Conservation (phyloP, 2,888 invertebrate genomes). For the Marronus borbonicus region DNA sequence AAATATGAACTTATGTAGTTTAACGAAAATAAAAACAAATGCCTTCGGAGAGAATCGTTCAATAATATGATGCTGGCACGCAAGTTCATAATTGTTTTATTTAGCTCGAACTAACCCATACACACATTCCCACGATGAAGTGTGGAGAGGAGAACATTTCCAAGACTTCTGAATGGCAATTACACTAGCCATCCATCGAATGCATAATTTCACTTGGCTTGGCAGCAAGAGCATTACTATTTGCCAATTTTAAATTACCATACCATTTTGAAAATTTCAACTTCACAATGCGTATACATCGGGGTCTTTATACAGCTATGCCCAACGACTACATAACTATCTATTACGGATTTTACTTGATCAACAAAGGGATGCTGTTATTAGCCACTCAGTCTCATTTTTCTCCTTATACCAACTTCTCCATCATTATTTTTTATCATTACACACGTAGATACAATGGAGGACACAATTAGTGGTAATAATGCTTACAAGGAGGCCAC, state of each 20-base stretch:
- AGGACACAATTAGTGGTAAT: too few relatives aligned
- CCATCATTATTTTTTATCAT: not conserved
- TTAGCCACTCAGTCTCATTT: not conserved
- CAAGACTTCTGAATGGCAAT: constrained; percentile 56
- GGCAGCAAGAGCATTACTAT: constrained; percentile 44
- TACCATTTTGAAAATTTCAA: constrained; percentile 34
- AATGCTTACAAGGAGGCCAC: too few relatives aligned
- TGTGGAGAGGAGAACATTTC: constrained; percentile 26
- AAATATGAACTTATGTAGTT: constrained; percentile 67
- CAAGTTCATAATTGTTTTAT: constrained; percentile 71
- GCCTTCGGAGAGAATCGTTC: constrained; percentile 67
- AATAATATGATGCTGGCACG: constrained; percentile 71
- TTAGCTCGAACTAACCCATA: constrained; percentile 63
- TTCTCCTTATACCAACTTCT: not conserved
- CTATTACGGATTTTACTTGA: constrained; percentile 8
- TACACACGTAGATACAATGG: too few relatives aligned
- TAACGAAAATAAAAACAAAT: constrained; percentile 68
- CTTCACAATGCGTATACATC: constrained; percentile 3
- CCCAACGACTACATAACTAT: not conserved
- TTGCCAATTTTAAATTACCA: constrained; percentile 44
- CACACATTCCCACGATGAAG: constrained; percentile 66
- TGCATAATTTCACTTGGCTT: constrained; percentile 50
- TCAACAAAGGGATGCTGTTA: constrained; percentile 6
- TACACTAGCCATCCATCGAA: constrained; percentile 63
- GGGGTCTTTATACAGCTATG: too few relatives aligned